Conservation (phyloP, 2,888 invertebrate species). For the Ptycholaimellus sp. region DNA sequence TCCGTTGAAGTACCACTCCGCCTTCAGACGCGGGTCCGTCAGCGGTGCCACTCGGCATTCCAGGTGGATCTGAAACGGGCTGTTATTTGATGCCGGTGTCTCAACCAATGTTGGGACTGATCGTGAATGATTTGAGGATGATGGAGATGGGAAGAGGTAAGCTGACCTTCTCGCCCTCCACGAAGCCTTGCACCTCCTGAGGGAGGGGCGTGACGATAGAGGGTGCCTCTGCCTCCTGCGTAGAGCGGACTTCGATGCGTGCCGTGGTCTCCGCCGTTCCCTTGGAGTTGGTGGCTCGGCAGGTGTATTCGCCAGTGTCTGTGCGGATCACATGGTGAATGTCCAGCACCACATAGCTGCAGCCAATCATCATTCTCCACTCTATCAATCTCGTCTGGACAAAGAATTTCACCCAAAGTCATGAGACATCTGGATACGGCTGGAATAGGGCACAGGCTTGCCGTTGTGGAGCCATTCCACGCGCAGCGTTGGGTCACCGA, state of each 20-base stretch:
- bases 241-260: constrained; percentile 15
- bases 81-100: too few relatives aligned
- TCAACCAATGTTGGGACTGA: too few relatives aligned
- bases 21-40: constrained; percentile 66
- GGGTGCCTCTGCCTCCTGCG: constrained; percentile 13
- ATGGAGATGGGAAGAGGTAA: too few relatives aligned
- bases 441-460: constrained; percentile 37
- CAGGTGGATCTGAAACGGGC: constrained; percentile 64
- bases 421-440: constrained; percentile 32
- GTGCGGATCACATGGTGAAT: constrained; percentile 76
- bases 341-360: constrained; percentile 76
- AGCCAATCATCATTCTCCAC: too few relatives aligned
- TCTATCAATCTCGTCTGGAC: too few relatives aligned
- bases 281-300: constrained; percentile 26
- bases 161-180: constrained; percentile 51
- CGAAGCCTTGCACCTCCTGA: constrained; percentile 3
- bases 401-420: too few relatives aligned
- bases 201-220: constrained; percentile 4
- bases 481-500: constrained; percentile 63
- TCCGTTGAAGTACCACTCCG: constrained; percentile 46
- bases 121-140: too few relatives aligned
- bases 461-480: constrained; percentile 90
- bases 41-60: constrained; percentile 75
- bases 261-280: constrained; percentile 25
- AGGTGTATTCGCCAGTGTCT: constrained; percentile 42